Percentiles rank a stretch among this genome's conserved stretches.
phyloP scores from a whole-genome alignment of 2,797 vertebrate species.

The Dermochelys coriacea region DNA sequence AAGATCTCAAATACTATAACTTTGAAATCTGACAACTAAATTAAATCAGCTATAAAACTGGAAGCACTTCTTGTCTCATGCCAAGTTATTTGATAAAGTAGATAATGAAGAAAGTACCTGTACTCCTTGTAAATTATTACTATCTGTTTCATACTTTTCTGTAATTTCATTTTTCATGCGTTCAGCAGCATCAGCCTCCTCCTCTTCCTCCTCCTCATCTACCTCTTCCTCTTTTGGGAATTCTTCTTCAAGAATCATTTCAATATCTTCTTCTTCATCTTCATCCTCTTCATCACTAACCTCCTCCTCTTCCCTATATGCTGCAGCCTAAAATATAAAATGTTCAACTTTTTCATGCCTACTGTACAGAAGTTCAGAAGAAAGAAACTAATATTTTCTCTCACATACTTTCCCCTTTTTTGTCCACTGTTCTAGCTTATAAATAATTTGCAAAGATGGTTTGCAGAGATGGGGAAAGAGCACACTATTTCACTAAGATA shows the following conservation, averaged over 20 bases:
- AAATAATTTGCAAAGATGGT: not conserved
- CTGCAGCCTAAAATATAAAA: constrained; percentile 59
- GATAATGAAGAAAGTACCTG: constrained; percentile 79
- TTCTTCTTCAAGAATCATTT: constrained; percentile 87
- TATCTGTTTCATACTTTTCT: constrained; percentile 86
- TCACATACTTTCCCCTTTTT: not conserved
- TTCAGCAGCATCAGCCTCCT: constrained; percentile 82
- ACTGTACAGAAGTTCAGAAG: not conserved
- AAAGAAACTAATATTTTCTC: not conserved
- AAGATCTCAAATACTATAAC: not conserved
- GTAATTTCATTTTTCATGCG: constrained; percentile 87
- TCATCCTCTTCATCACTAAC: constrained; percentile 68
- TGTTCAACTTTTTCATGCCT: not conserved
- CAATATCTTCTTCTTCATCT: constrained; percentile 79
- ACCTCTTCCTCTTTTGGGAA: constrained; percentile 86
- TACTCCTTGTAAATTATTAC: constrained; percentile 75
- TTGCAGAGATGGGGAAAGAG: not conserved
- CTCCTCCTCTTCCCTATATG: constrained; percentile 41
- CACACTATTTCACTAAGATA: not conserved
- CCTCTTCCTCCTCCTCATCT: constrained; percentile 86
- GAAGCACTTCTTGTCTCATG: not conserved
- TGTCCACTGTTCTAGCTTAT: not conserved
- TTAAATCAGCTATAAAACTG: not conserved
- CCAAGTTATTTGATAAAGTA: constrained; percentile 3
- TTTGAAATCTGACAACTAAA: not conserved